These are phyloP conservation scores for Coenonympha glycerion DNA, from an alignment of 2,888 invertebrate species.

Conservation along the genomic window DNA sequence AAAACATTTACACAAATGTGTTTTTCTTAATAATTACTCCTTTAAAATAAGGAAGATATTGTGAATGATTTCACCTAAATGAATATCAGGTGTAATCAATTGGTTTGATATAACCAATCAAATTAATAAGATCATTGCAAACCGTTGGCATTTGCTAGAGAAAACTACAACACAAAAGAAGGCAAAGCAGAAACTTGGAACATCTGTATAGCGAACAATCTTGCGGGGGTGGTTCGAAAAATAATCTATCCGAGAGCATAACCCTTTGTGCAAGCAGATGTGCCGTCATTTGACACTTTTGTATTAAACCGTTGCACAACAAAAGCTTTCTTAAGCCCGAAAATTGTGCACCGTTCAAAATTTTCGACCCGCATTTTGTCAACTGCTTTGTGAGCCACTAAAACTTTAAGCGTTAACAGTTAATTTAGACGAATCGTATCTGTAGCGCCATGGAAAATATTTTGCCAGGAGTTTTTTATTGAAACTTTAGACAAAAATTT, in stretches of 20 bases:
- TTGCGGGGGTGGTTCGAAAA: slow-evolving; percentile 74
- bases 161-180: slow-evolving; percentile 26
- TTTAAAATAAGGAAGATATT: no score
- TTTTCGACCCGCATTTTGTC: slow-evolving; percentile 70
- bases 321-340: slow-evolving; percentile 73
- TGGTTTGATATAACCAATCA: slow-evolving; percentile 6
- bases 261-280: slow-evolving; percentile 75
- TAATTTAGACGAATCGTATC: slow-evolving; percentile 20
- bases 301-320: slow-evolving; percentile 76
- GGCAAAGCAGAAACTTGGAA: slow-evolving; percentile 37
- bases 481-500: background rate
- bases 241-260: slow-evolving; percentile 70
- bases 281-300: slow-evolving; percentile 77
- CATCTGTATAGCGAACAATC: slow-evolving; percentile 74
- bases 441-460: slow-evolving; percentile 7
- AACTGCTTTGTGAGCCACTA: slow-evolving; percentile 47
- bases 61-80: background rate
- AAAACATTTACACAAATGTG: no score
- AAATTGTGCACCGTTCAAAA: slow-evolving; percentile 70
- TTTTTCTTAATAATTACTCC: no score
- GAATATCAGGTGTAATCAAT: background rate
- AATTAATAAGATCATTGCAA: slow-evolving; percentile 11
- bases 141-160: slow-evolving; percentile 19
- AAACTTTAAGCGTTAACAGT: slow-evolving; percentile 33
- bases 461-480: background rate